phyloP scores from a whole-genome alignment of 2,797 vertebrate genomes.

The Alca torda region DNA sequence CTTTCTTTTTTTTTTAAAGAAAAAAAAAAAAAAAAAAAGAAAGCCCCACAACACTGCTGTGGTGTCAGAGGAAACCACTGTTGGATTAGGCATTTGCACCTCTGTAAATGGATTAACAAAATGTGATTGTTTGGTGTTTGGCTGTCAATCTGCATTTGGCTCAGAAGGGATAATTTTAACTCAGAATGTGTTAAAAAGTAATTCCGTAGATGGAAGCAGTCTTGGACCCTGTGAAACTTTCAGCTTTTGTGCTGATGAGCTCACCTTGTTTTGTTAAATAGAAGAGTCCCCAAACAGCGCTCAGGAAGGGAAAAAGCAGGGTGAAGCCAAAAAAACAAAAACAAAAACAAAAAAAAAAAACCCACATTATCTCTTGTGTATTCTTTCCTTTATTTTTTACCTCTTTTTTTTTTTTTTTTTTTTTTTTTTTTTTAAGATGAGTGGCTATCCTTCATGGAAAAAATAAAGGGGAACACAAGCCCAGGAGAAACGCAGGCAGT shows the following conservation, averaged over 20 bases:
- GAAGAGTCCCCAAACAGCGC: not conserved
- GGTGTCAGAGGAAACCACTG: not conserved
- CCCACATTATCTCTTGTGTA: not conserved
- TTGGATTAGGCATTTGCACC: conserved; percentile 51
- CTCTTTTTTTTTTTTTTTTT: not conserved
- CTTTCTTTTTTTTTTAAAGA: not conserved
- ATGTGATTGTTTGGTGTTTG: conserved; percentile 53
- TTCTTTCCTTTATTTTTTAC: not conserved
- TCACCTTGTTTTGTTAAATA: conserved; percentile 45
- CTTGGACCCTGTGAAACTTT: conserved; percentile 39
- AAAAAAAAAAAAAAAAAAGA: not conserved
- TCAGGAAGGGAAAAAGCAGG: not conserved
- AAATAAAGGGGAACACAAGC: not conserved
- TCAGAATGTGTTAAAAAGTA: conserved; percentile 59
- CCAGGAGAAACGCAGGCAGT: not conserved
- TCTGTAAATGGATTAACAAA: conserved; percentile 67
- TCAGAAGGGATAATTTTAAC: conserved; percentile 34
- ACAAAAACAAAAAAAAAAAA: not conserved
- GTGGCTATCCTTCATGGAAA: not conserved
- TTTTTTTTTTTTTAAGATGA: not conserved
- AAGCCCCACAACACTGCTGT: not conserved
- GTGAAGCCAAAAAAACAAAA: not conserved
- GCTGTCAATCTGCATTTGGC: conserved; percentile 66
- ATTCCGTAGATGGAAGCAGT: conserved; percentile 13
- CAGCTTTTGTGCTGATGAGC: not conserved